phyloP scores from a whole-genome alignment of 64 coral and sea anemone genomes.

The Astreopora myriophthalma region DNA sequence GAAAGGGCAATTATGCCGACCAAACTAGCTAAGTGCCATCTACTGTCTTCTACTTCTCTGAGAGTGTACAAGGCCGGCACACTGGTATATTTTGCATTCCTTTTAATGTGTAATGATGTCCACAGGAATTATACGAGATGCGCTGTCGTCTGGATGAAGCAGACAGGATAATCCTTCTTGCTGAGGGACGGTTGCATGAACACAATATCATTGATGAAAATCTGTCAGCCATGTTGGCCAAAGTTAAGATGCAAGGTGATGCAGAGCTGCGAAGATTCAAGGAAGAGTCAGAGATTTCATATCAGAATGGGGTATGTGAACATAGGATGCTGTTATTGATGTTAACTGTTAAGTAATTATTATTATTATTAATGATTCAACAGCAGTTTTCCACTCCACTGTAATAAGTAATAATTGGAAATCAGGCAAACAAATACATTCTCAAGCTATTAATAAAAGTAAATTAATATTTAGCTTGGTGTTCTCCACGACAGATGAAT shows the following conservation, averaged over 20 bases:
- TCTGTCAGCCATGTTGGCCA: slow-evolving; percentile 92
- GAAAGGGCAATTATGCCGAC: no score
- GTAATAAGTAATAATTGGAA: no score
- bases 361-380: background rate
- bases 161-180: slow-evolving; percentile 79
- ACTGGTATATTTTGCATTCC: no score
- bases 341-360: background rate
- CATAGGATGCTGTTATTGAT: background rate
- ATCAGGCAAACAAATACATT: no score
- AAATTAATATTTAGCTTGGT: background rate
- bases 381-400: no score
- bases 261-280: slow-evolving; percentile 90
- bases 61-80: no score
- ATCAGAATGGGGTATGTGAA: slow-evolving; percentile 85
- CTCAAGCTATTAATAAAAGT: no score
- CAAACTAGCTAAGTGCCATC: no score
- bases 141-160: slow-evolving; percentile 85
- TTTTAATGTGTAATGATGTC: no score
- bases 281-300: slow-evolving; percentile 93
- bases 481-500: slow-evolving; percentile 69
- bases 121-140: slow-evolving; percentile 90
- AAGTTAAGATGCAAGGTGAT: slow-evolving; percentile 90
- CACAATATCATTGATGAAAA: slow-evolving; percentile 99
- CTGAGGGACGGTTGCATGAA: slow-evolving; percentile 93
- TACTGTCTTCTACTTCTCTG: no score